Percentiles rank a stretch among this genome's conserved stretches.
Conservation (phyloP, 35 echinoderm and acorn worm genomes). For the Anneissia japonica region DNA sequence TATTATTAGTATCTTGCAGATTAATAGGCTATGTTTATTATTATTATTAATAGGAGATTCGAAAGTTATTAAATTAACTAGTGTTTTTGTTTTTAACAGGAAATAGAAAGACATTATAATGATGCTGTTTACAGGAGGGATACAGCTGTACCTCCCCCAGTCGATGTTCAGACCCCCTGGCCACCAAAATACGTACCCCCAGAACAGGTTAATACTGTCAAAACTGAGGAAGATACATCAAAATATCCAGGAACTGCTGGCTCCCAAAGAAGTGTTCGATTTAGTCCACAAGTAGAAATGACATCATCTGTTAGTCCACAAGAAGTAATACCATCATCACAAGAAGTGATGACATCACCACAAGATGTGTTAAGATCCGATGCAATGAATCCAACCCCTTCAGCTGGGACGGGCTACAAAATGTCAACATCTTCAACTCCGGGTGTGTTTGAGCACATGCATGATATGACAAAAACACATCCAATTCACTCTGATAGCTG, state of each 20-base stretch:
- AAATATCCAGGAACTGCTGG: background rate
- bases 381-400: background rate
- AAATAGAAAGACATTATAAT: background rate
- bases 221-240: background rate
- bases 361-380: background rate
- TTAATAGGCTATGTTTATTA: background rate
- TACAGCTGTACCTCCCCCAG: background rate
- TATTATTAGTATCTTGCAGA: too few relatives aligned
- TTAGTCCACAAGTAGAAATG: background rate
- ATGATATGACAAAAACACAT: slow-evolving; percentile 58
- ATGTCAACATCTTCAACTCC: background rate
- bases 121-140: background rate
- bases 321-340: background rate
- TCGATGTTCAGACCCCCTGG: background rate
- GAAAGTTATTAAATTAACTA: too few relatives aligned
- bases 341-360: background rate
- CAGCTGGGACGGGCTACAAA: background rate
- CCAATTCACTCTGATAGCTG: slow-evolving; percentile 66
- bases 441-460: slow-evolving; percentile 87
- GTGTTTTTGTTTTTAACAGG: background rate
- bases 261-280: background rate
- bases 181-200: background rate
- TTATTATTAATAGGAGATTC: too few relatives aligned
- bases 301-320: background rate
- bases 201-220: background rate